Base-by-base conservation (phyloP, 2,888 invertebrate species). In the Pocota personata region DNA sequence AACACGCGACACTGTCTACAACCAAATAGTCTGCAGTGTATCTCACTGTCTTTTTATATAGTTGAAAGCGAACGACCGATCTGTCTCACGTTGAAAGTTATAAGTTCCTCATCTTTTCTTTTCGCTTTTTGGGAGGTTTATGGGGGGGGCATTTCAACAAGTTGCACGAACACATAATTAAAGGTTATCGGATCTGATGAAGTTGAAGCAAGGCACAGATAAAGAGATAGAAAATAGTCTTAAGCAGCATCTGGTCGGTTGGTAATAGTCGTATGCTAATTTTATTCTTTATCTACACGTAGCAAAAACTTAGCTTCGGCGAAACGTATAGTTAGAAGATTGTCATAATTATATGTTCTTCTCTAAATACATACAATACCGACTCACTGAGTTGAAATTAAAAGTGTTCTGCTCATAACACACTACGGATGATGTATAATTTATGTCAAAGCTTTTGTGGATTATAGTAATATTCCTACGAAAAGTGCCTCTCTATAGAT, bases 91-190 rank as follows among this genome's bases (percentile, higher is more conserved):
- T 79, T 78, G 83, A 79, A 83, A 79, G 79, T 83, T 83, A 60
- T 78, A 27, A 66, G 40, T 16, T 67, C 55, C 46, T 62, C 50
- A 37, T 67, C 60, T 48, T 46, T 62, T 83, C 32, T 75, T 48
- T 35, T 55, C 14, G 12, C 32, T 19, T 72, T 60, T 40, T 8
- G 52, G 57, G 12, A 12, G n/a, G n/a, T n/a, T 40, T 60, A 35
- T 58, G 78, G 67, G 27, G 83, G 79, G 79, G 83, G 79, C 50
- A 52, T 55, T 66, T 10, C 48, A 57, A 72, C 76, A 71, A 80
- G 55, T 77, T 84, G 76, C 84, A 84, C 76, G 76, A 84, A 75
- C 37, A 24, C 55, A 24, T 64, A 87, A 77, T 83, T 84, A 84
- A 72, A 77, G 73, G 60, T 57, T 75, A 72, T 77, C 67, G 32